These are phyloP conservation scores for Ptychobarbus kaznakovi DNA, from an alignment of 2,797 vertebrate species.

Conservation along the genomic window DNA sequence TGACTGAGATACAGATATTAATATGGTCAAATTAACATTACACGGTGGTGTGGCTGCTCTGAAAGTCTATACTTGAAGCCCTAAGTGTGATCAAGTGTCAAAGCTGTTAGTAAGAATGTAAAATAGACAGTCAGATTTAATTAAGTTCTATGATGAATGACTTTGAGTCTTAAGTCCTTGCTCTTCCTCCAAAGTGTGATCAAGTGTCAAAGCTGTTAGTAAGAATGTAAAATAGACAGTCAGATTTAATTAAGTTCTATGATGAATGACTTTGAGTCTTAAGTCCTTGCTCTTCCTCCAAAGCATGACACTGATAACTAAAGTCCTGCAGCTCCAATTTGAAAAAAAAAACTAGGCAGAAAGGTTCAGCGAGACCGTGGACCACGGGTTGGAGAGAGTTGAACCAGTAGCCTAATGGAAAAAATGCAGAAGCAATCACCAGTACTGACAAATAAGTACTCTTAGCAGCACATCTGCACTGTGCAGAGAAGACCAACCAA, in stretches of 20 bases:
- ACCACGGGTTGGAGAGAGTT: neutral
- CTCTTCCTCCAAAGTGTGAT: neutral
- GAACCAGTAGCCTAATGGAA: constrained; percentile 27
- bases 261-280: constrained; percentile 6
- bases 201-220: constrained; percentile 21
- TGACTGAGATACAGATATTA: neutral
- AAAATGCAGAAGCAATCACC: constrained; percentile 38
- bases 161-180: neutral
- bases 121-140: constrained; percentile 15
- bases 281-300: neutral
- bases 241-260: neutral
- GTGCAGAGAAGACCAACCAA: constrained; percentile 34
- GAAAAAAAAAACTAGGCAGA: constrained; percentile 5
- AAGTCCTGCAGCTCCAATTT: constrained; percentile 2
- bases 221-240: constrained; percentile 13
- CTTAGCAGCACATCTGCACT: constrained; percentile 26
- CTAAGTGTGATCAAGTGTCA: constrained; percentile 23
- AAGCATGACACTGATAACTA: neutral
- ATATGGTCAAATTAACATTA: constrained; percentile 1
- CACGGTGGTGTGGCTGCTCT: neutral
- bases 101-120: constrained; percentile 8
- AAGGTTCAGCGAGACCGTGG: neutral
- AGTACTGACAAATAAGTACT: constrained; percentile 42
- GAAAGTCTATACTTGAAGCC: neutral
- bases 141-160: constrained; percentile 1